phyloP scores from a whole-genome alignment of 1,140 invertebrate species.

The Aphaenogaster rudis region DNA sequence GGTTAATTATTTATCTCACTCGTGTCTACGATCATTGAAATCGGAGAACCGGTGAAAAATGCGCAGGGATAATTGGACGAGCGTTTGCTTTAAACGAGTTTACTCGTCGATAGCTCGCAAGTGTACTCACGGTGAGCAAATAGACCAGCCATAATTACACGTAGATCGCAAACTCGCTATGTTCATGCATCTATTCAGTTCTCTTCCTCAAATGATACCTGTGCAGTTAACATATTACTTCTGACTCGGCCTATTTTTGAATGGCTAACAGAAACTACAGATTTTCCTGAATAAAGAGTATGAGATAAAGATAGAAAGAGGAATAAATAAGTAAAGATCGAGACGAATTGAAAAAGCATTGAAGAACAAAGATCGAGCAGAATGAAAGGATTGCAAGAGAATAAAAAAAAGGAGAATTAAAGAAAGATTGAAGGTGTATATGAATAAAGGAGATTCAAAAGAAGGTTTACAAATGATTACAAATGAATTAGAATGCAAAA shows the following conservation, averaged over 20 bases:
- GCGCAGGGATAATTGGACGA: constrained; percentile 1
- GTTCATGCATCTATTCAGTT: neutral
- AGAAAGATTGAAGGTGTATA: neutral
- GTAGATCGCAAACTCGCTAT: neutral
- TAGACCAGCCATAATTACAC: constrained; percentile 39
- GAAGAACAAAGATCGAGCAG: neutral
- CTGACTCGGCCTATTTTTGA: neutral
- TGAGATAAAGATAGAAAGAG: neutral
- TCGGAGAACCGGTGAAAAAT: neutral
- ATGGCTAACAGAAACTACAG: neutral
- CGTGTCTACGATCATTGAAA: neutral
- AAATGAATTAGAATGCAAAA: neutral
- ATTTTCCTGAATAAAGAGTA: neutral
- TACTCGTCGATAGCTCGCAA: constrained; percentile 4
- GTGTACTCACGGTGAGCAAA: constrained; percentile 5
- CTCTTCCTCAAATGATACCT: neutral
- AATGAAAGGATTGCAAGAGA: neutral
- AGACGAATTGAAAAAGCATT: neutral
- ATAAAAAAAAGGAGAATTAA: neutral
- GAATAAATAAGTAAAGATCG: neutral
- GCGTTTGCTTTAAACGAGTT: constrained; percentile 11
- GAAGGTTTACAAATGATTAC: neutral
- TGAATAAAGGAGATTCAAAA: neutral
- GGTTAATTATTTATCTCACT: neutral
- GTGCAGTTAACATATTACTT: neutral